Evolutionary conservation across 2,797 vertebrate genomes (phyloP), one percentile per base, ranked within the genome.

Genomic region (Pangasius djambal): DNA sequence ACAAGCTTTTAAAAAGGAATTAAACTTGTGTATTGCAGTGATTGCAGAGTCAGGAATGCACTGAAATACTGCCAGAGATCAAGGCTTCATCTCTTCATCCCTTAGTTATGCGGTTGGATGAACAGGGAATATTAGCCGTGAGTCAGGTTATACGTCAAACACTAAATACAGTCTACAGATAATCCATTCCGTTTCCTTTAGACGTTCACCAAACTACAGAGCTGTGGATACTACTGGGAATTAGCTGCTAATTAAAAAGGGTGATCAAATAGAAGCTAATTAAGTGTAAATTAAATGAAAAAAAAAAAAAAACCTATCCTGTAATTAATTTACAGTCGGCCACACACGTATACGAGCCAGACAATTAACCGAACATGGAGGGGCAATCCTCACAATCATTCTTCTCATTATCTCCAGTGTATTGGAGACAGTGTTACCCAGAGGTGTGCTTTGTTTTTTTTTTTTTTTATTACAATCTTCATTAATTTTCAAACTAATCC

Each of bases 281-380:
- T 70, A 85, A 70, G 65, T 55, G 31, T 28, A 85, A 85, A 85
- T 18, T 22, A 85, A 85, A 55, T 72, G 6, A 69, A 50, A 69
- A 67, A 10, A 48, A 10, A 48, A 82, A 67, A 84, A n/a, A 28
- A 40, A 1, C 3, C 63, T 25, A 37, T 25, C 65, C 63, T n/a
- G 65, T 85, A 85, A 85, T 85, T 85, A 52, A 85, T 85, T 85
- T 70, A 72, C 67, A 72, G 65, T 55, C 31, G 20, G n/a, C 48
- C 67, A 55, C 31, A 28, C 44, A 31, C 0, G 63, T n/a, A 48
- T 44, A n/a, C 10, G 13, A 69, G 65, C 34, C 40, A 69, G 22
- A 69, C 83, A 69, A 69, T 69, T 69, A 72, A n/a, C n/a, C 13
- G 8, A 57, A 72, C 50, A 70, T 13, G 9, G 44, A 48, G 28